These are phyloP conservation scores for Anhinga rufa DNA, from an alignment of 2,113 vertebrate genomes.

Conservation along the genomic window DNA sequence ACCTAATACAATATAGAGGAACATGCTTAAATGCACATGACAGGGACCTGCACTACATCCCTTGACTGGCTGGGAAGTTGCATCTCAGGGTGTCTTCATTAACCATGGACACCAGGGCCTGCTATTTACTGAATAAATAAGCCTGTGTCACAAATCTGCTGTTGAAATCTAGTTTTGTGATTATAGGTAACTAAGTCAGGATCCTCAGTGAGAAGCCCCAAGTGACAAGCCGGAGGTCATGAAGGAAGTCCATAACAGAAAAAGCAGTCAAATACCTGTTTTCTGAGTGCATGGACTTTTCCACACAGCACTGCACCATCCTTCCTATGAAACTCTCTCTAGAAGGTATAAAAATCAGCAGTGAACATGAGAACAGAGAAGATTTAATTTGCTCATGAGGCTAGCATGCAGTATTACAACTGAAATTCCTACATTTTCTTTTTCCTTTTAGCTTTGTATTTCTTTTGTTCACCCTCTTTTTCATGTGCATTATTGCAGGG, in stretches of 20 bases:
- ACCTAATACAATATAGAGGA: not conserved
- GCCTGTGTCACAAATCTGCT: not conserved
- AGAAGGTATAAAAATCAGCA: not conserved
- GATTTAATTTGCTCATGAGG: not conserved
- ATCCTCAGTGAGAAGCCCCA: not conserved
- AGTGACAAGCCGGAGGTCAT: not conserved
- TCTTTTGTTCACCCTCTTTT: slow-evolving; percentile 14
- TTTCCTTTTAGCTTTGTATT: not conserved
- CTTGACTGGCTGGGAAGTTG: not conserved
- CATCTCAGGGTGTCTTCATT: not conserved
- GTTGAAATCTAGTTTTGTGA: not conserved
- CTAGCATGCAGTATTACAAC: not conserved
- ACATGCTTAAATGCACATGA: not conserved
- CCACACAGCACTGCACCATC: not conserved
- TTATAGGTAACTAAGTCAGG: not conserved
- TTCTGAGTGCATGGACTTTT: not conserved
- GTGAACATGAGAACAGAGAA: not conserved
- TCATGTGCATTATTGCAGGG: not conserved
- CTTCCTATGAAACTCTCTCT: not conserved
- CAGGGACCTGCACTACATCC: not conserved
- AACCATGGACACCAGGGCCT: not conserved
- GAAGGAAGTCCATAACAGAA: not conserved
- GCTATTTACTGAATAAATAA: not conserved
- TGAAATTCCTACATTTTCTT: not conserved
- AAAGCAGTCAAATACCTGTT: not conserved